Evolutionary conservation across 2,113 vertebrate species (phyloP), one percentile per base, ranked within the genome.

Genomic region (Dendrocopos noguchii): DNA sequence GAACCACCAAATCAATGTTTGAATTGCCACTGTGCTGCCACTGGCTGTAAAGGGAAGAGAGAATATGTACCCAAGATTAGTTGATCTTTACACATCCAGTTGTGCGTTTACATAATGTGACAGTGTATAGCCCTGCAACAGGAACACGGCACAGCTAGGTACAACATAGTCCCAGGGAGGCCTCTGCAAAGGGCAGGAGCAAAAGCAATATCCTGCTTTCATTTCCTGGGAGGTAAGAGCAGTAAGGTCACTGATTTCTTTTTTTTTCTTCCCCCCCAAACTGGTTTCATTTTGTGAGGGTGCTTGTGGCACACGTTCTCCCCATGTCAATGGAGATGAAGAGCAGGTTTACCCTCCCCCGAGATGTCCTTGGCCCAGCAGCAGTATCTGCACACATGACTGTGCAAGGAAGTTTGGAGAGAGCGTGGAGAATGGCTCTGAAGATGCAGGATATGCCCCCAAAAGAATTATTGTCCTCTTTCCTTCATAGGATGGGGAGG

Each of bases 11-110:
- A 66, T 80, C 27, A 53, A 64, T 4, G 6, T 80, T 80, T 65
- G 66, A 82, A 91, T 91, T 86, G 21, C 64, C 3, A 4, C 27
- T 66, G 47, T 21, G 5, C 76, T 92, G 56, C 73, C 20, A 16
- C 18, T 76, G 84, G 16, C 60, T 85, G 59, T 27, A 33, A 87
- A 84, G 80, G 44, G 84, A 93, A 36, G 68, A 91, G 70, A 44
- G 53, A 84, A 73, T 82, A 3, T 17, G 20, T 3, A 14, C 20
- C 42, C 11, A 20, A 22, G 56, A 53, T 4, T 6, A 12, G 13
- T 16, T 91, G 46, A 4, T 71, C 24, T 61, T 89, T 82, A 47
- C 5, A 5, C 50, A 27, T 55, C 36, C 33, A 24, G 57, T 31
- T 86, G 20, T 59, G 34, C 21, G 27, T 56, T 85, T 77, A 6